These are phyloP conservation scores for Pseudomyrmex flavicornis DNA, from an alignment of 1,140 invertebrate species.

Conservation along the genomic window DNA sequence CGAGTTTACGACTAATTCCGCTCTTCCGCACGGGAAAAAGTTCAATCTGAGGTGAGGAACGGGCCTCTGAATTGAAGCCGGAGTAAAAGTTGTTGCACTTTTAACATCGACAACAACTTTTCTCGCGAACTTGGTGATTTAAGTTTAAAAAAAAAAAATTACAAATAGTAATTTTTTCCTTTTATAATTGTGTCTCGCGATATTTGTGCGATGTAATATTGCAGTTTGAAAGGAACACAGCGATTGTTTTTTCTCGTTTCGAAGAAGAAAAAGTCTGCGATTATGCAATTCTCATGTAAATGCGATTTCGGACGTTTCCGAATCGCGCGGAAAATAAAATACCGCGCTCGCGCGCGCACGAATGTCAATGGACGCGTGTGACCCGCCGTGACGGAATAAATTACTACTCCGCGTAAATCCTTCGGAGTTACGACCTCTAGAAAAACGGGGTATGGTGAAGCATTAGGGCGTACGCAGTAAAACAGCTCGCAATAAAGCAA, in stretches of 20 bases:
- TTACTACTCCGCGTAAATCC: slow-evolving; percentile 38
- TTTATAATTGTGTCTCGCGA: too few species aligned
- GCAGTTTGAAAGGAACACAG: too few species aligned
- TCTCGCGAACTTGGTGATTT: neutral
- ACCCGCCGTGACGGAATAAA: slow-evolving; percentile 17
- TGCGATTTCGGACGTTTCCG: slow-evolving; percentile 1
- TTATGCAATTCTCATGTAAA: slow-evolving; percentile 1
- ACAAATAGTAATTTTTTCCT: too few species aligned
- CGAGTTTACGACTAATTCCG: slow-evolving; percentile 34
- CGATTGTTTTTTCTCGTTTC: too few species aligned
- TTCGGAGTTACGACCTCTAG: slow-evolving; percentile 7
- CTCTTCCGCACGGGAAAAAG: neutral
- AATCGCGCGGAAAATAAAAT: slow-evolving; percentile 22
- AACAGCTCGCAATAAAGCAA: slow-evolving; percentile 38
- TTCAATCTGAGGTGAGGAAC: slow-evolving; percentile 52
- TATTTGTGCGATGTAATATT: too few species aligned
- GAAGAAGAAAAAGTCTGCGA: too few species aligned
- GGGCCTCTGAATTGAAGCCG: slow-evolving; percentile 26
- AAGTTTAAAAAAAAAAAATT: too few species aligned
- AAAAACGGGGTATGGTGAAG: slow-evolving; percentile 8
- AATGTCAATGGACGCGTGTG: slow-evolving; percentile 8
- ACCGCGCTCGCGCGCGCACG: neutral
- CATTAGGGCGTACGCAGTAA: slow-evolving; percentile 36
- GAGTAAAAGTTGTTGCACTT: slow-evolving; percentile 5
- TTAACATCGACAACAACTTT: neutral